Base-by-base conservation (phyloP, 2,797 vertebrate genomes). In the Eospalax fontanierii region DNA sequence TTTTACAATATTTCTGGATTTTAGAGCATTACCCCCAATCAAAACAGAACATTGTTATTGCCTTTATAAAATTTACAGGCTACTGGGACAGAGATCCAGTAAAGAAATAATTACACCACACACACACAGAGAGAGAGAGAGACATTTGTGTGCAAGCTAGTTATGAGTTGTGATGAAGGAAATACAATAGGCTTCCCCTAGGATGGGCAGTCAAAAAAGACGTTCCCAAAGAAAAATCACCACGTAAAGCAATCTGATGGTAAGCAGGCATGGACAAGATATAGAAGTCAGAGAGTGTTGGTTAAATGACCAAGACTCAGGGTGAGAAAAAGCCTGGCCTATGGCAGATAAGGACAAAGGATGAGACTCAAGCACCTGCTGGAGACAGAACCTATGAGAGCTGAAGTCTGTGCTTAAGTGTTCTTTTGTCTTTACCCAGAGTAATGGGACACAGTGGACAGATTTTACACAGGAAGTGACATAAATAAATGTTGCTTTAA, bases 181-280 rank as follows among this genome's bases (percentile, higher is more conserved):
- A n/a, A n/a, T n/a, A n/a, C n/a, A n/a, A n/a, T n/a, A n/a, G n/a
- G n/a, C n/a, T n/a, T n/a, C n/a, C n/a, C n/a, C n/a, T 50, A 50
- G 46, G 46, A 6, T 50, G 46, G 46, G n/a, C n/a, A n/a, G n/a
- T n/a, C n/a, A n/a, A n/a, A n/a, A n/a, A n/a, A n/a, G n/a, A n/a
- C 28, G 90, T 86, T 88, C 26, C 63, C 57, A 68, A 89, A 81
- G 90, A 74, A 83, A 95, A 94, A 91, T 10, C 14, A 74, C 54
- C 12, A 71, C 43, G 59, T 50, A 91, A 70, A 66, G 38, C 40
- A 50, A 87, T 76, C n/a, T 35, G 71, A 95, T 54, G 61, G 6
- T 76, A 73, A 81, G 35, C 21, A 70, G 70, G 40, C 74, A 63
- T 50, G 54, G 63, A 63, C 26, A 50, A 57, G n/a, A 59, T 63